Evolutionary conservation across 2,113 vertebrate genomes (phyloP).

Genomic region (Thamnophis sirtalis): DNA sequence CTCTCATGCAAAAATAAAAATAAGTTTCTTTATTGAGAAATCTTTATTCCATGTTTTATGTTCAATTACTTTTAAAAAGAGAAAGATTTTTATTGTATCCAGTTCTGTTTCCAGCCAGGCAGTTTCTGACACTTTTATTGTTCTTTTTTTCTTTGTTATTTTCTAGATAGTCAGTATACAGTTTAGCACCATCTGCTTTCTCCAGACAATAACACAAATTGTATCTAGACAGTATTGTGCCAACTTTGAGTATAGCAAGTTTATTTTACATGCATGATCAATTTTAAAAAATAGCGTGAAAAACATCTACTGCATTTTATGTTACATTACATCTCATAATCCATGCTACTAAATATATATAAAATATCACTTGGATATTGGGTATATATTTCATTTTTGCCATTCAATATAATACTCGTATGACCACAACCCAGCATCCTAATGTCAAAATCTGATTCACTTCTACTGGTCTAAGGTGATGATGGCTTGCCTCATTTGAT

Average conservation of each 20-base stretch:
- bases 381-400: background rate
- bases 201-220: slow-evolving; percentile 1
- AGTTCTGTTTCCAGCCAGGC: background rate
- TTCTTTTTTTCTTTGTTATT: background rate
- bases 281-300: background rate
- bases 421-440: background rate
- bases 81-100: background rate
- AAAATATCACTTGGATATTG: background rate
- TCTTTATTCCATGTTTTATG: background rate
- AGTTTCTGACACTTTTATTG: background rate
- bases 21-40: background rate
- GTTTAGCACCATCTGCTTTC: background rate
- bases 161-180: background rate
- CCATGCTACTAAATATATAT: background rate
- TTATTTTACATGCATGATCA: background rate
- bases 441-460: background rate
- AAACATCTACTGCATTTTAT: background rate
- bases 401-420: background rate
- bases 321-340: background rate
- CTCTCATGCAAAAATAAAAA: background rate
- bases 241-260: background rate
- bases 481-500: background rate
- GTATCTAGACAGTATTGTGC: background rate
- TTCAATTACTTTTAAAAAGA: background rate
- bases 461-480: background rate